Conservation (phyloP, 2,888 invertebrate genomes). For the Melanargia galathea region DNA sequence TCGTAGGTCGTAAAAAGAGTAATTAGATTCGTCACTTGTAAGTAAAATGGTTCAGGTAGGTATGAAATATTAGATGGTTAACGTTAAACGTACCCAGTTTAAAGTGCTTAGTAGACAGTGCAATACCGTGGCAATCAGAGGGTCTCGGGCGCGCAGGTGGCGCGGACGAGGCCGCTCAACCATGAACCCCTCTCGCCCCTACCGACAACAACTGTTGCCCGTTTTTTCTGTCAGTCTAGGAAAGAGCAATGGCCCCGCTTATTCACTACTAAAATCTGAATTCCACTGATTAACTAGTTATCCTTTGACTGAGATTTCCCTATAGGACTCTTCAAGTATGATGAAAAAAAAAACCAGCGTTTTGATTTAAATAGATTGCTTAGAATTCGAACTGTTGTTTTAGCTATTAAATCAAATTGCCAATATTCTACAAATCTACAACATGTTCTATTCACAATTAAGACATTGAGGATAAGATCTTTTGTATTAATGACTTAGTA, state of each 20-base stretch:
- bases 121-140: constrained; percentile 34
- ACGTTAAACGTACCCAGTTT: neutral
- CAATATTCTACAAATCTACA: no score
- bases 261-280: constrained; percentile 38
- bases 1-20: no score
- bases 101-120: constrained; percentile 19
- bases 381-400: neutral
- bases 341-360: no score
- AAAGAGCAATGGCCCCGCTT: constrained; percentile 68
- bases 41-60: no score
- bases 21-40: no score
- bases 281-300: neutral
- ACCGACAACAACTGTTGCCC: constrained; percentile 73
- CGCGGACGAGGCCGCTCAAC: constrained; percentile 67
- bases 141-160: constrained; percentile 60
- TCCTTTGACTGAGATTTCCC: neutral
- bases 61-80: no score
- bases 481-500: neutral
- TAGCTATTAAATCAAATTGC: neutral
- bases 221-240: constrained; percentile 61
- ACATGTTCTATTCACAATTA: no score
- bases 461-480: neutral
- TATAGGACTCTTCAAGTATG: neutral
- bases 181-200: constrained; percentile 65
- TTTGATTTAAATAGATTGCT: no score